Base-by-base conservation (phyloP, 2,888 invertebrate species). In the Mythimna vitellina region DNA sequence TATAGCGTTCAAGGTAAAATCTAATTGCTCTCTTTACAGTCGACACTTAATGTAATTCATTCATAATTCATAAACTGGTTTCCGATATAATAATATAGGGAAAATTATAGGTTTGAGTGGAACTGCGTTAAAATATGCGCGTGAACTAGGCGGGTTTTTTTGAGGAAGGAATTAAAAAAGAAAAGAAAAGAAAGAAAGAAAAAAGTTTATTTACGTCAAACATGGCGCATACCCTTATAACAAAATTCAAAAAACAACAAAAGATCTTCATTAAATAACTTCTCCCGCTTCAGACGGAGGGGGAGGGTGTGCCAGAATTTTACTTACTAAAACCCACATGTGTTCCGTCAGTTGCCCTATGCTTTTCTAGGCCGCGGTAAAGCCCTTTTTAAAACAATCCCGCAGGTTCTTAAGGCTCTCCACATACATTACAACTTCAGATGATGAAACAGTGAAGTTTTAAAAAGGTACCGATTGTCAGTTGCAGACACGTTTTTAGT, bases 1-100 rank as follows among this genome's bases (percentile, higher is more conserved):
- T 86, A 78, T 81, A 84, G 65, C 73, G 76, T 89, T 92, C 94
- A 95, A 95, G 95, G 94, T 85, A 89, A 93, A 85, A 87, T 84
- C 89, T 94, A 94, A 94, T 95, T 93, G 92, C 89, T 90, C 87
- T 89, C 86, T 85, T 89, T 89, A 83, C 87, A 86, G 86, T 78
- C 82, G 78, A 77, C 83, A 84, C 74, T 87, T 90, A 92, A 89
- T 91, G 84, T 86, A 84, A 90, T 90, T 89, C 89, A 86, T 86
- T 88, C 88, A 92, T 86, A 84, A 90, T 90, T 89, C 89, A 86
- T 86, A 88, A 88, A 93, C 94, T 85, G 85, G 94, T 95, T 93
- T 89, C 73, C 76, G 58, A 86, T 80, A 70, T 75, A 68, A 70
- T 75, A 68, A 67, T 62, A 64, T 58, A 61, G 71, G 60, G 72